Percentiles rank a stretch among this genome's conserved stretches.
Conservation (phyloP, 2,888 invertebrate species). For the Perizoma flavofasciatum region DNA sequence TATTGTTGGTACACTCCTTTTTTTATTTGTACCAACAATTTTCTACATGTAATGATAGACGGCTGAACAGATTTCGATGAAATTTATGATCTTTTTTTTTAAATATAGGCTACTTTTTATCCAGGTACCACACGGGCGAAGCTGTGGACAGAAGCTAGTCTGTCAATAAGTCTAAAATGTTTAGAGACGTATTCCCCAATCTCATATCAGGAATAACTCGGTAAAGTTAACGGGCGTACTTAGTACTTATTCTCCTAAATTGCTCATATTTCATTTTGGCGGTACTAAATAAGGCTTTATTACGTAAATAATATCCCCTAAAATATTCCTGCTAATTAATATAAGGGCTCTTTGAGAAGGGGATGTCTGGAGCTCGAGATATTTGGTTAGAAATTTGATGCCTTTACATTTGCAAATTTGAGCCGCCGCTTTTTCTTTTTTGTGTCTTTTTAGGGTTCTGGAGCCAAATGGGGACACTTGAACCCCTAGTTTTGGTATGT, state of each 20-base stretch:
- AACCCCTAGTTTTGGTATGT: too few relatives aligned
- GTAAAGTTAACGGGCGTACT: constrained; percentile 54
- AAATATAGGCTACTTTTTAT: too few relatives aligned
- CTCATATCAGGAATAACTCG: constrained; percentile 38
- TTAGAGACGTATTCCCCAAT: constrained; percentile 12
- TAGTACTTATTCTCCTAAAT: constrained; percentile 74
- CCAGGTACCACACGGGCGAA: too few relatives aligned
- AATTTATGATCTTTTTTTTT: too few relatives aligned
- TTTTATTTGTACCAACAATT: too few relatives aligned
- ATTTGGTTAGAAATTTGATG: constrained; percentile 35
- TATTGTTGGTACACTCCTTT: too few relatives aligned
- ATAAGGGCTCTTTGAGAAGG: constrained; percentile 70
- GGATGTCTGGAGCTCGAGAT: constrained; percentile 41
- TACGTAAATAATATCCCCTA: constrained; percentile 80
- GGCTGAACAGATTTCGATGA: too few relatives aligned
- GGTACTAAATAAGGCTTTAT: constrained; percentile 81
- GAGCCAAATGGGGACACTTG: too few relatives aligned
- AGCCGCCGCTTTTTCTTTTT: constrained; percentile 1
- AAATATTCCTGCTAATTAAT: constrained; percentile 81
- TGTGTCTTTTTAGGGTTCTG: not conserved
- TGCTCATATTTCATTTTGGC: constrained; percentile 78
- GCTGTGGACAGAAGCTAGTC: too few relatives aligned
- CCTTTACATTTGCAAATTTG: constrained; percentile 26
- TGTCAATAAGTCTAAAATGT: too few relatives aligned
- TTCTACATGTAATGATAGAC: too few relatives aligned